Percentiles rank a stretch among this genome's conserved stretches.
phyloP scores from a whole-genome alignment of 1,140 invertebrate species.

The Formica exsecta region DNA sequence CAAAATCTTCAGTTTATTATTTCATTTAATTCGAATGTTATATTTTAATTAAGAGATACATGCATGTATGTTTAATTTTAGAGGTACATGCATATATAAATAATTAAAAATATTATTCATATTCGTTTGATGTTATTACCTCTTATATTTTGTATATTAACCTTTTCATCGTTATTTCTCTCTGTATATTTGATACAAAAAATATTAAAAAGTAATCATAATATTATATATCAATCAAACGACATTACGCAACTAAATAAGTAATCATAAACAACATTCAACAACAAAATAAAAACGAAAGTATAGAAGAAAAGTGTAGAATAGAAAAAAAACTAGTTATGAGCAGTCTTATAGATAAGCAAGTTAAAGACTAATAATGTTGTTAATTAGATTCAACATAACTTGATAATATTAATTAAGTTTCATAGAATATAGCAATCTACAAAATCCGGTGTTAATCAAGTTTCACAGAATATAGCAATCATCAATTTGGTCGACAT shows the following conservation, averaged over 20 bases:
- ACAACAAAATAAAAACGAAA: not conserved
- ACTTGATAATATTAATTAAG: not conserved
- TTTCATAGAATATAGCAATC: not conserved
- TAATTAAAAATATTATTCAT: too few relatives aligned
- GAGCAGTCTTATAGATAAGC: not conserved
- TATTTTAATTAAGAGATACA: not conserved
- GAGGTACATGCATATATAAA: too few relatives aligned
- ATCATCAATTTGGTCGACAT: not conserved
- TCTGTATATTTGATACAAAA: not conserved
- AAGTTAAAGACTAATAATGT: constrained; percentile 9
- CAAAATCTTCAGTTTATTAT: not conserved
- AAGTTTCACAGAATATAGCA: not conserved
- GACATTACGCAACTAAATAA: not conserved
- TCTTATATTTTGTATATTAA: too few relatives aligned
- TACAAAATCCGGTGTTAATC: not conserved
- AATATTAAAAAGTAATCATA: constrained; percentile 2
- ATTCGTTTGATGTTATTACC: not conserved
- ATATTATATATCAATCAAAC: not conserved
- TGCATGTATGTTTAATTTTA: too few relatives aligned
- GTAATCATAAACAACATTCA: not conserved
- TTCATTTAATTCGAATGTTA: not conserved
- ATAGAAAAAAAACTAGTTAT: too few relatives aligned
- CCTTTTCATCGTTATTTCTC: not conserved
- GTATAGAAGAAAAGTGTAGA: not conserved
- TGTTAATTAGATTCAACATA: constrained; percentile 11